Evolutionary conservation across 1,140 invertebrate genomes (phyloP).

Genomic region (Diorhabda elongata): DNA sequence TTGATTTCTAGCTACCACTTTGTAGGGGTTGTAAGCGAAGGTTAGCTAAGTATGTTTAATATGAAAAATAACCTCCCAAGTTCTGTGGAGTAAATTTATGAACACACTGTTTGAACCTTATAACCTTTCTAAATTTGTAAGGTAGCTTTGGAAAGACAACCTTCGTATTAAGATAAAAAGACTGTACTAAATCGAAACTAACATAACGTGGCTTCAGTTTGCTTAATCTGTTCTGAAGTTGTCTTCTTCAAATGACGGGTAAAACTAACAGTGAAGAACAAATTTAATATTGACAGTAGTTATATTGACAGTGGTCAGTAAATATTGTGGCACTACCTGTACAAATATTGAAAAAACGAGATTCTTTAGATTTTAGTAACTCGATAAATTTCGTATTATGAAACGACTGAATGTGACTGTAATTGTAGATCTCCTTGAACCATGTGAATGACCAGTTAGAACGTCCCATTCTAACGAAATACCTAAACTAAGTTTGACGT

Average conservation of each 20-base stretch:
- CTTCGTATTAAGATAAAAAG: too few species aligned
- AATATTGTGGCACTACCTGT: constrained; percentile 2
- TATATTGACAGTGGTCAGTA: constrained; percentile 1
- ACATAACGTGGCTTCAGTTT: not conserved
- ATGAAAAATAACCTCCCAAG: too few species aligned
- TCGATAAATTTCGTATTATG: constrained; percentile 2
- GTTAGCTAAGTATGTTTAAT: too few species aligned
- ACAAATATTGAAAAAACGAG: not conserved
- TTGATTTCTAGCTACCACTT: too few species aligned
- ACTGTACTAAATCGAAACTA: not conserved
- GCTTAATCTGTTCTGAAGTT: not conserved
- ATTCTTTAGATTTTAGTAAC: constrained; percentile 1
- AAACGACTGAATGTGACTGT: not conserved
- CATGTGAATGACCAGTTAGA: not conserved
- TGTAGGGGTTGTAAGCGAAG: too few species aligned
- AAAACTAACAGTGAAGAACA: not conserved
- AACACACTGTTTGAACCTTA: too few species aligned
- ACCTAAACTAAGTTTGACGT: not conserved
- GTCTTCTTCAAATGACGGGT: not conserved
- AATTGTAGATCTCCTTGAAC: not conserved
- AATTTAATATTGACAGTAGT: constrained; percentile 3
- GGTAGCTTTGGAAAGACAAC: too few species aligned
- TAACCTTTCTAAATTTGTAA: too few species aligned
- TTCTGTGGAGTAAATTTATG: too few species aligned
- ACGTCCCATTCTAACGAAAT: constrained; percentile 2